Evolutionary conservation across 1,140 invertebrate genomes (phyloP).

Genomic region (Drosophila bocki): DNA sequence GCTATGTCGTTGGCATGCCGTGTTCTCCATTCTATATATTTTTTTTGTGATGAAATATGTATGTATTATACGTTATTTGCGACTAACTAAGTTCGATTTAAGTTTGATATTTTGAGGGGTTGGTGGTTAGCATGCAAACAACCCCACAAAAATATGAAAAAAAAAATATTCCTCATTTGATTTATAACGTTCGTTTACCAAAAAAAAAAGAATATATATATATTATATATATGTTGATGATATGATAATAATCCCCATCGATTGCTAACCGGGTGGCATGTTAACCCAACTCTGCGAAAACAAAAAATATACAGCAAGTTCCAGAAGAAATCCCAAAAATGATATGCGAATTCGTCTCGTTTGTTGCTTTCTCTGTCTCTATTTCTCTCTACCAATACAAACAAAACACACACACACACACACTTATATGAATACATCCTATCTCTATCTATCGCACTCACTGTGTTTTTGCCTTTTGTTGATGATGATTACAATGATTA

Average conservation of each 20-base stretch:
- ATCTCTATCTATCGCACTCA: constrained; percentile 44
- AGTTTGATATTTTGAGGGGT: constrained; percentile 34
- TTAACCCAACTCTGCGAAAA: constrained; percentile 38
- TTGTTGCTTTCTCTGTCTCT: constrained; percentile 43
- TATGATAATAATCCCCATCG: constrained; percentile 25
- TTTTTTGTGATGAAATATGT: constrained; percentile 10
- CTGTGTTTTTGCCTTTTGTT: constrained; percentile 57
- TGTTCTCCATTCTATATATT: neutral
- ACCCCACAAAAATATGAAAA: constrained; percentile 1
- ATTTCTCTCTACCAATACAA: constrained; percentile 15
- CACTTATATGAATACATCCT: neutral
- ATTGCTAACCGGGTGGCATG: constrained; percentile 44
- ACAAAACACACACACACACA: constrained; percentile 5
- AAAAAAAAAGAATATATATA: neutral
- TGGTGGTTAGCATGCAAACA: constrained; percentile 41
- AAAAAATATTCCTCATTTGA: constrained; percentile 19
- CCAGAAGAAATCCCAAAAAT: constrained; percentile 31
- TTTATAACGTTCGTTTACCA: constrained; percentile 31
- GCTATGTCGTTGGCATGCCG: constrained; percentile 43
- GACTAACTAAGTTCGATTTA: constrained; percentile 49
- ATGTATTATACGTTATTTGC: constrained; percentile 23
- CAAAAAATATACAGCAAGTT: neutral
- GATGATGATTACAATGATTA: constrained; percentile 30
- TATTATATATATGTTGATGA: constrained; percentile 4
- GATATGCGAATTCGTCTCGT: constrained; percentile 45